Percentiles rank a stretch among this genome's conserved stretches.
Conservation (phyloP, 2,888 invertebrate genomes). For the Gymnocheta viridis region DNA sequence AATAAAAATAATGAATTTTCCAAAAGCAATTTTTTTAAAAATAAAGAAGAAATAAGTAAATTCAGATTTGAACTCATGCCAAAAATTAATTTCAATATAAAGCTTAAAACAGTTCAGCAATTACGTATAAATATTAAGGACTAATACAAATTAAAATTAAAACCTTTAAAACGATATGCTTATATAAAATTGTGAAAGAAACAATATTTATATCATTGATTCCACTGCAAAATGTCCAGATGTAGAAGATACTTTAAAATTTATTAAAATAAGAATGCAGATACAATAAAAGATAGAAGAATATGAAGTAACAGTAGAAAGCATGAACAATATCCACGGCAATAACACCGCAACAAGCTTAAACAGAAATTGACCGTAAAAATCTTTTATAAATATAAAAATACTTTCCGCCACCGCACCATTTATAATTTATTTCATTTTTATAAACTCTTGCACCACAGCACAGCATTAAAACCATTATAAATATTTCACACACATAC, state of each 20-base stretch:
- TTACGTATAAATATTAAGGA: too few relatives aligned
- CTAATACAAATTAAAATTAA: too few relatives aligned
- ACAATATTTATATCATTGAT: background rate
- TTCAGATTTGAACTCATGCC: too few relatives aligned
- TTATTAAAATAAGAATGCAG: conserved; percentile 41
- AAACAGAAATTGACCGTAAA: conserved; percentile 59
- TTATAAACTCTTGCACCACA: conserved; percentile 56
- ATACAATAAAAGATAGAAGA: conserved; percentile 3
- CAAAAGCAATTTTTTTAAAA: too few relatives aligned
- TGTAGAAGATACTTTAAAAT: conserved; percentile 19
- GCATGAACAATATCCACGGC: background rate
- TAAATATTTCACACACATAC: conserved; percentile 2
- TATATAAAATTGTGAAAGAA: background rate
- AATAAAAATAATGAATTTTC: too few relatives aligned
- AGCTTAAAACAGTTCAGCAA: too few relatives aligned
- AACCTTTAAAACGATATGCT: background rate
- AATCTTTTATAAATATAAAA: conserved; percentile 49
- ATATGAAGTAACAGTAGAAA: background rate
- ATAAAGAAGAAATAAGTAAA: too few relatives aligned
- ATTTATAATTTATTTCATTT: conserved; percentile 58
- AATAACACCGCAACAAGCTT: conserved; percentile 44
- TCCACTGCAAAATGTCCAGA: background rate
- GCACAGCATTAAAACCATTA: conserved; percentile 28
- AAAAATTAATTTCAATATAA: too few relatives aligned
- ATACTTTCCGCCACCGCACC: background rate